Evolutionary conservation across 2,888 invertebrate species (phyloP).

Genomic region (Falcaria lacertinaria): DNA sequence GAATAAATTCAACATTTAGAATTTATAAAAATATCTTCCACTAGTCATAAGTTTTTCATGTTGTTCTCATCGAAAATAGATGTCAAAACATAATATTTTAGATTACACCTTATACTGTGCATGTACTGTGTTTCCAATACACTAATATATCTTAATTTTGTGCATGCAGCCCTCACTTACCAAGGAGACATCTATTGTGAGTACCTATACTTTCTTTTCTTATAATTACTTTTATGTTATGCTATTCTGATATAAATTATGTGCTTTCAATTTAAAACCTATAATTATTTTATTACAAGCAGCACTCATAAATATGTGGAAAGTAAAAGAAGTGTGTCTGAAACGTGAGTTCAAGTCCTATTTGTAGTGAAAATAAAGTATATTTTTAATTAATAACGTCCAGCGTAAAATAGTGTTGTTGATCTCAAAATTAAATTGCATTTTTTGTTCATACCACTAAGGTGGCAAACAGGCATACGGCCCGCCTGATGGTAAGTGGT

Average conservation of each 20-base stretch:
- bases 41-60: neutral
- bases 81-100: conserved; percentile 7
- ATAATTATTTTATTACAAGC: conserved; percentile 44
- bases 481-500: no score
- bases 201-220: conserved; percentile 45
- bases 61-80: conserved; percentile 1
- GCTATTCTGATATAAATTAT: neutral
- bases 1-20: no score
- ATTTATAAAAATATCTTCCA: no score
- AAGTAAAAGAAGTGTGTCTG: conserved; percentile 72
- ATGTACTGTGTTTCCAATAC: conserved; percentile 22
- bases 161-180: conserved; percentile 79
- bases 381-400: no score
- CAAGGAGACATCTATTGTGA: conserved; percentile 73
- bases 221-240: conserved; percentile 6
- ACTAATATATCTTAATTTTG: conserved; percentile 51
- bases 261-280: neutral
- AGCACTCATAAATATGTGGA: conserved; percentile 71
- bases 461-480: no score
- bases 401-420: no score
- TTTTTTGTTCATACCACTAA: no score
- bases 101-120: conserved; percentile 20
- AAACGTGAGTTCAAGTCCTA: conserved; percentile 58
- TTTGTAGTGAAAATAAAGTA: neutral
- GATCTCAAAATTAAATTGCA: no score